Conservation (phyloP, 2,113 vertebrate genomes). For the Otocyon megalotis region DNA sequence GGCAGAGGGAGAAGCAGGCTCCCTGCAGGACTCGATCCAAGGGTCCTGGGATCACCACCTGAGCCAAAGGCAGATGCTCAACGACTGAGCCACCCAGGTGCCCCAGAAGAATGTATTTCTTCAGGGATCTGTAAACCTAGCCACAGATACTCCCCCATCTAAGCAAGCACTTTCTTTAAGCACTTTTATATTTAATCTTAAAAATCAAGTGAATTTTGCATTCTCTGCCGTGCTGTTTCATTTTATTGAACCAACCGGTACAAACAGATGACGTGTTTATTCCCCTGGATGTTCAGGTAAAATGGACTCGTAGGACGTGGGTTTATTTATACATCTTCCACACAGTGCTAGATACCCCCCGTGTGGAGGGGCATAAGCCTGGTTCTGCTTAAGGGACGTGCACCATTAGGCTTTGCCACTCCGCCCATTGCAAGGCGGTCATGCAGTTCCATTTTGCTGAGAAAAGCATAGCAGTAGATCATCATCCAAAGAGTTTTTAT, state of each 20-base stretch:
- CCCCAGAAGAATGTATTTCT: background rate
- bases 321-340: background rate
- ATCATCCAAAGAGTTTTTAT: background rate
- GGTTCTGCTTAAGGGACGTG: background rate
- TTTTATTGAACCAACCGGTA: background rate
- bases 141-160: background rate
- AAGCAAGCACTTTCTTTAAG: conserved; percentile 19
- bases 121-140: background rate
- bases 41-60: too few species aligned
- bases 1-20: too few species aligned
- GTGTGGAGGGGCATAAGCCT: background rate
- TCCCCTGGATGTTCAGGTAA: background rate
- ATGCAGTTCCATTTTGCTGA: background rate
- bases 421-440: background rate
- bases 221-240: conserved; percentile 11
- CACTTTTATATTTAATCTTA: conserved; percentile 33
- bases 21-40: too few species aligned
- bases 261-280: background rate
- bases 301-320: background rate
- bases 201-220: conserved; percentile 37
- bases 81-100: too few species aligned
- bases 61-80: too few species aligned
- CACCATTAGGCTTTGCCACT: background rate
- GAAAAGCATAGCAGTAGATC: background rate
- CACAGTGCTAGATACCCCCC: background rate